Evolutionary conservation across 2,888 invertebrate genomes (phyloP).

Genomic region (Diloba caeruleocephala): DNA sequence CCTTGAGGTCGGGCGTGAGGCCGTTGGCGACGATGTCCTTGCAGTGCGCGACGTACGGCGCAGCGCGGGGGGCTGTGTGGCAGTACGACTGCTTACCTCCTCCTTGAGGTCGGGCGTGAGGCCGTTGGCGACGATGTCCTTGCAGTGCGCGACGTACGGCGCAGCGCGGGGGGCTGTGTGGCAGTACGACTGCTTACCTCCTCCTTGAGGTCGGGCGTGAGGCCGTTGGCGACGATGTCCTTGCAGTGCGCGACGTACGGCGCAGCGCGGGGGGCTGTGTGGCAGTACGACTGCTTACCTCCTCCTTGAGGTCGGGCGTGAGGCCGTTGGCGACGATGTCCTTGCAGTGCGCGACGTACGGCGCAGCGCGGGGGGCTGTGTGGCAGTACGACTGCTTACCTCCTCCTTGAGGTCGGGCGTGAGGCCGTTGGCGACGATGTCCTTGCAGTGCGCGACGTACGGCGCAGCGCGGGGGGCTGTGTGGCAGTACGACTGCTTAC

Average conservation of each 20-base stretch:
- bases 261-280: constrained; percentile 89
- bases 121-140: no score
- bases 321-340: no score
- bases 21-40: constrained; percentile 73
- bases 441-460: constrained; percentile 92
- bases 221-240: constrained; percentile 72
- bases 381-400: constrained; percentile 72
- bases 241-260: constrained; percentile 92
- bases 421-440: constrained; percentile 57
- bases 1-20: constrained; percentile 89
- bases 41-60: constrained; percentile 93
- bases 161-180: constrained; percentile 48
- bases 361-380: constrained; percentile 68
- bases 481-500: constrained; percentile 82
- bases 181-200: constrained; percentile 86
- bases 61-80: constrained; percentile 88
- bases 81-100: no score
- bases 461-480: no score
- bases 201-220: constrained; percentile 90
- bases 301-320: no score
- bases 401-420: constrained; percentile 92
- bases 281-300: no score
- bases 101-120: no score
- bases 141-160: constrained; percentile 90
- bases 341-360: constrained; percentile 89